phyloP scores from a whole-genome alignment of 2,888 invertebrate species.

The Nezara viridula region DNA sequence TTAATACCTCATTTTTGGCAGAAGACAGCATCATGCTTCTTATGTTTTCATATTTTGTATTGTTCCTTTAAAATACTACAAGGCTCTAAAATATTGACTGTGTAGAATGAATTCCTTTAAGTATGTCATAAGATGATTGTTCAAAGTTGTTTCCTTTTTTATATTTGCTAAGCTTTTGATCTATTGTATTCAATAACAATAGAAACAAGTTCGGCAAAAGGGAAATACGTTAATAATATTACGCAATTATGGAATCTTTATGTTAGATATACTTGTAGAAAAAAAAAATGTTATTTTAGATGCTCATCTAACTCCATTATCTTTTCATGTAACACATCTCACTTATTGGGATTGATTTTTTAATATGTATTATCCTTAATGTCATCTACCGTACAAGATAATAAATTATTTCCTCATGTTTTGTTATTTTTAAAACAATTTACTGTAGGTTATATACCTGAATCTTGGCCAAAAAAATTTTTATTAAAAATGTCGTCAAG shows the following conservation, averaged over 20 bases:
- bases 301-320: neutral
- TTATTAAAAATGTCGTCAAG: neutral
- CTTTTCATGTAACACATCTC: neutral
- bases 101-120: constrained; percentile 25
- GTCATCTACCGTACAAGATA: constrained; percentile 12
- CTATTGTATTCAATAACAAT: constrained; percentile 31
- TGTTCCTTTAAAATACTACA: constrained; percentile 30
- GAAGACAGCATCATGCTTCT: constrained; percentile 47
- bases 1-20: neutral
- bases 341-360: neutral
- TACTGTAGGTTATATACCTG: neutral
- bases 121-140: neutral
- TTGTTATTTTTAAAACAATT: neutral
- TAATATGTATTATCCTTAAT: neutral
- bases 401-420: neutral
- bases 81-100: constrained; percentile 42
- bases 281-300: constrained; percentile 31
- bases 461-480: neutral
- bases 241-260: constrained; percentile 15
- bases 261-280: neutral
- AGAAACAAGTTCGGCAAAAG: constrained; percentile 43
- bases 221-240: constrained; percentile 41
- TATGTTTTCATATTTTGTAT: constrained; percentile 15
- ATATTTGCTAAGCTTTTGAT: constrained; percentile 44
- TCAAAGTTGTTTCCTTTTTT: neutral